phyloP scores from a whole-genome alignment of 2,797 vertebrate species.

The Aphelocoma californica region DNA sequence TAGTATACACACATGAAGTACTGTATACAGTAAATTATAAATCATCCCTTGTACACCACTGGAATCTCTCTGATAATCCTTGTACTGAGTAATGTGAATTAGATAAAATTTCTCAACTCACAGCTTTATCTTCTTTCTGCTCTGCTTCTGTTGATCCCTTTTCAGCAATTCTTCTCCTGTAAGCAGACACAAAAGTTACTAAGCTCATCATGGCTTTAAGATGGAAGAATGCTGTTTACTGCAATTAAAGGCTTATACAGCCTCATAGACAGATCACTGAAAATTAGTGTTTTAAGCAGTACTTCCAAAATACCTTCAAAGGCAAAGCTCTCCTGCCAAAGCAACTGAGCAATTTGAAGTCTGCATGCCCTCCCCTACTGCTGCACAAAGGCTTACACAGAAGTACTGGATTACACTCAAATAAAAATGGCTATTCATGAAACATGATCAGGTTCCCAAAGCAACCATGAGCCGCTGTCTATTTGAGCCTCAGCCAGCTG shows the following conservation, averaged over 20 bases:
- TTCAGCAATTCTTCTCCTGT: constrained; percentile 96
- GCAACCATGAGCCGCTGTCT: not conserved
- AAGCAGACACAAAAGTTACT: constrained; percentile 16
- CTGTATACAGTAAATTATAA: not conserved
- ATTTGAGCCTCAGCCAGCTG: constrained; percentile 19
- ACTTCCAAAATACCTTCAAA: constrained; percentile 4
- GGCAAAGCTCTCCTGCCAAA: not conserved
- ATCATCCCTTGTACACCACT: not conserved
- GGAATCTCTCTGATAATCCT: not conserved
- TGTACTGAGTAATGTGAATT: not conserved
- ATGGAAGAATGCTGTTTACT: not conserved
- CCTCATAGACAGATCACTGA: not conserved
- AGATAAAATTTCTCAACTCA: constrained; percentile 73
- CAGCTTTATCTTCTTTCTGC: constrained; percentile 86
- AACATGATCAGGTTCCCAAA: not conserved
- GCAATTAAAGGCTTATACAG: not conserved
- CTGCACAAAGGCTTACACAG: constrained; percentile 30
- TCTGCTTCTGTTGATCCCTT: constrained; percentile 95
- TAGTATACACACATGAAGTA: no score
- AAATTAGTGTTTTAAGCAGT: not conserved
- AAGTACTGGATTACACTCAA: not conserved
- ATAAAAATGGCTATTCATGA: constrained; percentile 24
- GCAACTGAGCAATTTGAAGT: not conserved
- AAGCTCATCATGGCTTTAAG: not conserved
- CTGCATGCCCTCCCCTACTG: not conserved